phyloP scores from a whole-genome alignment of 2,888 invertebrate species.

The Archips xylosteana region DNA sequence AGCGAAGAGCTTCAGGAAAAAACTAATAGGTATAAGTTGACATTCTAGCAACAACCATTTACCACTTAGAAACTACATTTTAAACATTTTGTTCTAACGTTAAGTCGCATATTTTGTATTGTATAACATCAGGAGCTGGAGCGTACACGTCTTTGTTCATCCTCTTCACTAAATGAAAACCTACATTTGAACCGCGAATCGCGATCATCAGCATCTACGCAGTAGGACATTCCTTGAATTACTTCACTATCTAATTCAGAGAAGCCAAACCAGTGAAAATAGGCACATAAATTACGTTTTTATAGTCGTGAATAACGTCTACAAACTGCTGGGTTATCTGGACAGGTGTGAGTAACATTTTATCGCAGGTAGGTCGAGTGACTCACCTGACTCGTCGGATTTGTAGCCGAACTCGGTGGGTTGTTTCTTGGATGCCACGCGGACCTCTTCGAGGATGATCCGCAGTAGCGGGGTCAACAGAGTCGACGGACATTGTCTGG shows the following conservation, averaged over 20 bases:
- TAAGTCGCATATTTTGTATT: no score
- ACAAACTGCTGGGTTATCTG: slow-evolving; percentile 25
- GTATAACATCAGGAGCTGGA: not conserved
- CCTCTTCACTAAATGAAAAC: not conserved
- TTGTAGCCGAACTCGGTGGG: slow-evolving; percentile 88
- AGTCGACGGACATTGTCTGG: slow-evolving; percentile 89
- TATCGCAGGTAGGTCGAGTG: slow-evolving; percentile 22
- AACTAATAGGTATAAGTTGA: not conserved
- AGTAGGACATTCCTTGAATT: slow-evolving; percentile 15
- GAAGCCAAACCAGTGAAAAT: slow-evolving; percentile 13
- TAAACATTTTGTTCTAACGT: no score
- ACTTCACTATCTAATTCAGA: slow-evolving; percentile 24
- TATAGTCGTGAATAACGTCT: slow-evolving; percentile 30
- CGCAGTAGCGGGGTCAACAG: slow-evolving; percentile 88
- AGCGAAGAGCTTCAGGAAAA: not conserved
- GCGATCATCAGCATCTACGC: slow-evolving; percentile 18
- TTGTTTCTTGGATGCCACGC: slow-evolving; percentile 86
- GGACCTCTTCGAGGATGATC: slow-evolving; percentile 89
- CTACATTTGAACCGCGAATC: slow-evolving; percentile 1
- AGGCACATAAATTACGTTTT: slow-evolving; percentile 14
- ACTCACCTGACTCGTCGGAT: slow-evolving; percentile 86
- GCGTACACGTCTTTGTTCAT: slow-evolving; percentile 1
- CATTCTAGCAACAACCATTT: not conserved
- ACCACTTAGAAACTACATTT: not conserved
- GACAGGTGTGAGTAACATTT: slow-evolving; percentile 20